A percentile compares a stretch with the other conserved stretches of the same genome.
Conservation (phyloP, 2,797 vertebrate genomes). For the Diplodus puntazzo region DNA sequence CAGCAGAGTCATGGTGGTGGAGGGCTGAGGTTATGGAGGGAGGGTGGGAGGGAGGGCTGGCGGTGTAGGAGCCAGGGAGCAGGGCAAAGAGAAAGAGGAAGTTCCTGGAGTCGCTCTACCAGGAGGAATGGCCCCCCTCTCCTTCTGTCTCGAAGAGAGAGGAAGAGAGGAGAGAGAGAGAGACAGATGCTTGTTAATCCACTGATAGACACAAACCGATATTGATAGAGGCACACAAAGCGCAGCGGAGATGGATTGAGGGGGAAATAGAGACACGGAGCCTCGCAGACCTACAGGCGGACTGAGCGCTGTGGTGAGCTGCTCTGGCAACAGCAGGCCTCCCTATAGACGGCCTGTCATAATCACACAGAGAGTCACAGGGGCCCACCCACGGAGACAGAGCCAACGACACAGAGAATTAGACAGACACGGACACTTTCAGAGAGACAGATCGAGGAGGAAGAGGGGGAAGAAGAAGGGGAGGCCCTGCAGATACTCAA, state of each 20-base stretch:
- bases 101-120: conserved; percentile 71
- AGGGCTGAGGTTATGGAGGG: conserved; percentile 22
- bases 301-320: conserved; percentile 52
- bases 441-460: conserved; percentile 39
- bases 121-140: conserved; percentile 75
- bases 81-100: conserved; percentile 60
- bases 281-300: conserved; percentile 61
- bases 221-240: conserved; percentile 69
- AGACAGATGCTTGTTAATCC: conserved; percentile 73
- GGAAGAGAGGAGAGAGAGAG: conserved; percentile 45
- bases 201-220: conserved; percentile 68
- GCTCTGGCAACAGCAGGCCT: conserved; percentile 67
- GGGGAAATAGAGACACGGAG: conserved; percentile 61
- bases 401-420: conserved; percentile 64
- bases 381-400: conserved; percentile 68
- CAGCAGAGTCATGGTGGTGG: conserved; percentile 89
- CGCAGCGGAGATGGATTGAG: conserved; percentile 57
- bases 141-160: conserved; percentile 64
- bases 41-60: conserved; percentile 42
- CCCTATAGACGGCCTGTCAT: conserved; percentile 72
- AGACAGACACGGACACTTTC: conserved; percentile 63
- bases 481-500: conserved; percentile 24
- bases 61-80: conserved; percentile 51
- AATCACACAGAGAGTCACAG: conserved; percentile 68
- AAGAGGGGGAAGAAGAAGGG: conserved; percentile 38